A percentile compares a stretch with the other conserved stretches of the same genome.
Conservation (phyloP, 2,888 invertebrate genomes). For the Ophion obscuratus region DNA sequence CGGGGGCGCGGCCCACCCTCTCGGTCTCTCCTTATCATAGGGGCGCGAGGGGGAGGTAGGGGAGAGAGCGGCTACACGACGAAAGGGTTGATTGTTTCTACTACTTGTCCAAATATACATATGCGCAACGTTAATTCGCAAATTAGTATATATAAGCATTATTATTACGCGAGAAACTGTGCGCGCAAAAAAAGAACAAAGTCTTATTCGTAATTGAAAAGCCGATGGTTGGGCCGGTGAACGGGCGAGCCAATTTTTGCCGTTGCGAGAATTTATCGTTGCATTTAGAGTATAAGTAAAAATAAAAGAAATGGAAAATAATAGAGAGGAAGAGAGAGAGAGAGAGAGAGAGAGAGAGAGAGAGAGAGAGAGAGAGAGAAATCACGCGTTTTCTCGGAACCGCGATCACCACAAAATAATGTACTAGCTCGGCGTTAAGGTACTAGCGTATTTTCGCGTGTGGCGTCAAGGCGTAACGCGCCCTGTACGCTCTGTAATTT, state of each 20-base stretch:
- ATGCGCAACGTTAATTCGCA: constrained; percentile 58
- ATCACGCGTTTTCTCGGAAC: constrained; percentile 4
- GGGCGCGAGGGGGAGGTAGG: not conserved
- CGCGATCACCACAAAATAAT: not conserved
- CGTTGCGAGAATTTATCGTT: no score
- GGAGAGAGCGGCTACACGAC: not conserved
- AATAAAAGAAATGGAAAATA: not conserved
- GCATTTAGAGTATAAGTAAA: not conserved
- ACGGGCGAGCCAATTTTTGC: no score
- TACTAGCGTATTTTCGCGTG: constrained; percentile 9
- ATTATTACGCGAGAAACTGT: no score
- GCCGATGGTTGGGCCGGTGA: no score
- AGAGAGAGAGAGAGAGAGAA: not conserved
- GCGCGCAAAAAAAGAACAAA: no score
- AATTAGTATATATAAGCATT: constrained; percentile 40
- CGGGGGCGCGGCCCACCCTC: not conserved
- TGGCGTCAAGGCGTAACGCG: constrained; percentile 29
- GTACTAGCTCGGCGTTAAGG: not conserved
- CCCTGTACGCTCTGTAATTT: constrained; percentile 50
- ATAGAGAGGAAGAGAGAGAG: not conserved
- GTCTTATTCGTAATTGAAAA: no score
- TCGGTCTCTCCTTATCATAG: not conserved
- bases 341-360: not conserved
- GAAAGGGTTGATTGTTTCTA: constrained; percentile 45
- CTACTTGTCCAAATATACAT: constrained; percentile 37